Evolutionary conservation across 1,140 invertebrate species (phyloP), one percentile per base, ranked within the genome.

Genomic region (Pteromalus puparum): DNA sequence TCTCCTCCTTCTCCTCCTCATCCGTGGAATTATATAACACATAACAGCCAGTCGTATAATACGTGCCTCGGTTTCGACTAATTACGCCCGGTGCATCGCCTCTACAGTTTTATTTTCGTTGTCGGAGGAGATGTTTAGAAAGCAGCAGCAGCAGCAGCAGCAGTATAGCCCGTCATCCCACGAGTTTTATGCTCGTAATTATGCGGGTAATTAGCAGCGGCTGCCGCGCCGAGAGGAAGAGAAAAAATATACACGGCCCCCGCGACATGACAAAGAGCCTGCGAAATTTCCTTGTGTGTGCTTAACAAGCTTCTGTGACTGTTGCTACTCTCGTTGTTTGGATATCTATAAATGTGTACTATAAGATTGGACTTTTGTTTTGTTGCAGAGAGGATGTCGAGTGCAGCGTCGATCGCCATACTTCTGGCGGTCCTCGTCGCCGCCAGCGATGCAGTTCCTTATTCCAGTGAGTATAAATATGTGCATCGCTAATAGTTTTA

Each of bases 401-500:
- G n/a, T 5, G 34, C 21, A 5, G 48, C 81, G 80, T 80, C 75
- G 42, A 84, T 88, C 24, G 74, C 86, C 70, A 61, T 87, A 65
- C 68, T 89, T 65, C 81, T 89, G 82, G 87, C 84, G 81, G 67
- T 90, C 67, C 78, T 87, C 30, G 77, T 88, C 42, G 78, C 79
- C 21, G 74, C 84, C 65, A 86, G 84, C 18, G 87, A 84, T 85
- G 89, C 89, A 13, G 87, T 87, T 24, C 88, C 91, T 73, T 92
- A 90, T 80, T 91, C 88, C n/a, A 93, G 92, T 93, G 79, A 91
- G 91, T 72, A 34, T n/a, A 72, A 13, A 26, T 1, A 26, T 1
- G 15, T 42, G 7, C 9, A 42, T 34, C 30, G 30, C 30, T 34
- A 5, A 42, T 7, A 42, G 38, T 42, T 42, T 42, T 42, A 42